Evolutionary conservation across 1,140 invertebrate genomes (phyloP), one percentile per base, ranked within the genome.

Genomic region (Dysdera silvatica): DNA sequence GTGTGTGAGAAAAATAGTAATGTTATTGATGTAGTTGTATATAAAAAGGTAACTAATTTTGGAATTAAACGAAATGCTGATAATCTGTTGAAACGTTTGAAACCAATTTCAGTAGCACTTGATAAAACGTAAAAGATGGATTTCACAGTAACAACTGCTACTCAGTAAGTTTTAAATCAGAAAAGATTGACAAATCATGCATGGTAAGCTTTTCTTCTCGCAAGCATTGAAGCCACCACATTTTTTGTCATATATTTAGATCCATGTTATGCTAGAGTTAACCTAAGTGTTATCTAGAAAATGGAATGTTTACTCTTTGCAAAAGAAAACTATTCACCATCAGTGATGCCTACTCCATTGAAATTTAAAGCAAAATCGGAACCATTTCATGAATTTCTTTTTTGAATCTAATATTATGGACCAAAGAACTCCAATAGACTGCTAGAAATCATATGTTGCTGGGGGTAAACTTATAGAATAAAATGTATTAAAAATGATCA

Each of bases 61-160:
- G 48, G 48, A 26, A 24, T 51, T 8, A 51, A 51, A 28, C 5
- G 48, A 51, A 51, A 28, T 51, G 48, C 48, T 45, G 43, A 45
- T 14, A 28, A 51, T 14, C 48, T 51, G 6, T 28, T 51, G 12
- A 23, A 28, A 28, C 48, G 48, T 28, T 28, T 51, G 29, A 8
- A 51, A 12, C 48, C 48, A 8, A 51, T 51, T 51, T 23, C 48
- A 4, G 20, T 12, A 51, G 48, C 26, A 28, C 23, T 51, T 24
- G 20, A 51, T 18, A 51, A 10, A 24, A 28, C 5, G 48, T 28
- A 28, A 51, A 51, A 28, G 26, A 5, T 51, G 4, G 18, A n/a
- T n/a, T n/a, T n/a, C n/a, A n/a, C n/a, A n/a, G n/a, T n/a, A n/a
- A n/a, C n/a, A n/a, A n/a, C n/a, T n/a, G n/a, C n/a, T n/a, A n/a